Evolutionary conservation across 2,888 invertebrate genomes (phyloP), one percentile per base, ranked within the genome.

Genomic region (Plagiodera versicolora): DNA sequence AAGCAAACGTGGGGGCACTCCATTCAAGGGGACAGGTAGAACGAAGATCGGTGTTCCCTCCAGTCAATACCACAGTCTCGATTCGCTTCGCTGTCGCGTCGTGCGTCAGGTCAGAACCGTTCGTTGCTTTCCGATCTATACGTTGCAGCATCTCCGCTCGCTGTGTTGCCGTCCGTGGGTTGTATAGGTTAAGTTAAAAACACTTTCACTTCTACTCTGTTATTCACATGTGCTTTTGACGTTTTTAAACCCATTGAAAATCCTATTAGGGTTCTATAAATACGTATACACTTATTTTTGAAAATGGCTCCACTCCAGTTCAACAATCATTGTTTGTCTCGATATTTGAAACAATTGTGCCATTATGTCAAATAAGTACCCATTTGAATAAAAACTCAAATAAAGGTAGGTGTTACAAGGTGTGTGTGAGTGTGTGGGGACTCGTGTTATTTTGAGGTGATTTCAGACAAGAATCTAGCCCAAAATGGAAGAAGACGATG

Each of bases 401-500:
- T 69, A 70, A 67, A 72, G 70, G 75, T 75, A 75, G 74, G 74
- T 72, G 75, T 72, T 72, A 61, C 63, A 63, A 68, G 65, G 69
- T 69, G 71, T 72, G 71, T 69, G 61, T 65, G 71, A 71, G 70
- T 69, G 61, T 67, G 60, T 63, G 68, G 62, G 63, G 64, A 61
- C 60, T 65, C 56, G 57, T 54, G 50, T 68, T 64, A 63, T 67
- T 63, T 65, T 60, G 62, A 61, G 52, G 67, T 66, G 65, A 58
- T 69, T 72, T 67, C 67, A 65, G 65, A 63, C 63, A 50, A 57
- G 50, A 58, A 39, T 14, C 39, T 63, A 49, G 32, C 53, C 44
- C 60, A 72, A 72, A 74, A 86, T 87, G 86, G 82, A 86, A 66
- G 85, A 85, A 69, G 86, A 86, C 71, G 88, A 89, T 77, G 84